Percentiles rank a stretch among this genome's conserved stretches.
These are phyloP conservation scores for Mylabris sibirica DNA, from an alignment of 2,888 invertebrate genomes.

Conservation along the genomic window DNA sequence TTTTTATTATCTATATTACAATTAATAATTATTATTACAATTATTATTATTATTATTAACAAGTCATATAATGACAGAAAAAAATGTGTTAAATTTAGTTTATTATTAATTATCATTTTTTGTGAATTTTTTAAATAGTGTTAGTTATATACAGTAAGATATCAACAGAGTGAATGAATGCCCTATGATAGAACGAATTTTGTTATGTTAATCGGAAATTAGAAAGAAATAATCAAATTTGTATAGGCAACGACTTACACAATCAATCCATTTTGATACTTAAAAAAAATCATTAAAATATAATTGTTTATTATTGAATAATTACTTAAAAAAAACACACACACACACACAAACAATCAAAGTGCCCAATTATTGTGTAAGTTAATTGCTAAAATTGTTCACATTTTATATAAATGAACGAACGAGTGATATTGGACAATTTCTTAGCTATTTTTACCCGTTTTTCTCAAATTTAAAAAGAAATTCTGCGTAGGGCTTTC, in stretches of 20 bases:
- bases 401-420: not conserved
- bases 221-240: not conserved
- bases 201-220: not conserved
- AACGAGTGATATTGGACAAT: constrained; percentile 30
- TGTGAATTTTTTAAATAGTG: constrained; percentile 8
- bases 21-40: constrained; percentile 40
- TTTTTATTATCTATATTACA: constrained; percentile 56
- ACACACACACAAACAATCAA: constrained; percentile 10
- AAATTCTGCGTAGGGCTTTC: constrained; percentile 33
- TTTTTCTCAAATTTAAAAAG: not conserved
- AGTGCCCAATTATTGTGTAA: constrained; percentile 7
- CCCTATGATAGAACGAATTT: constrained; percentile 43
- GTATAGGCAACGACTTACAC: not conserved
- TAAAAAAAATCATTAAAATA: not conserved
- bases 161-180: constrained; percentile 49
- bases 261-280: constrained; percentile 4
- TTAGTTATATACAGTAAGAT: constrained; percentile 43
- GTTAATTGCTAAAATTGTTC: not conserved
- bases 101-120: constrained; percentile 41
- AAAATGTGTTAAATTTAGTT: constrained; percentile 51
- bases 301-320: not conserved
- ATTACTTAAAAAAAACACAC: not conserved
- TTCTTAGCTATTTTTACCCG: constrained; percentile 21
- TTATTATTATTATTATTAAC: constrained; percentile 23
- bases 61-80: constrained; percentile 61